Evolutionary conservation across 2,797 vertebrate genomes (phyloP).

Genomic region (Sebastes vulpes): DNA sequence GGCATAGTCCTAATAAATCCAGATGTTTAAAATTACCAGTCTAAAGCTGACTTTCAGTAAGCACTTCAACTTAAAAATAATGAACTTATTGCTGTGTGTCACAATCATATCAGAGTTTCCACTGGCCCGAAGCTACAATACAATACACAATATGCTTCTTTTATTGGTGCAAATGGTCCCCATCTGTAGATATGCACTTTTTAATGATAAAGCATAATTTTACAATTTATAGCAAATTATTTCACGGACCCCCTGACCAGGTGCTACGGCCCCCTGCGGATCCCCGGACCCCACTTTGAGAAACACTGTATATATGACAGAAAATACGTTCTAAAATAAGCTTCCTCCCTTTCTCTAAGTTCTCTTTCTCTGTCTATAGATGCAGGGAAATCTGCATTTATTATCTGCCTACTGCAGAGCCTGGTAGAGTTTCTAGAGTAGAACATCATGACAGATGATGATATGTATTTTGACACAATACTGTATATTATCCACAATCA

Average conservation of each 20-base stretch:
- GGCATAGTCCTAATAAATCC: not conserved
- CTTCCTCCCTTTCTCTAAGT: not conserved
- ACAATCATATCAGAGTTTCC: too few species aligned
- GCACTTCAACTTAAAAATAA: not conserved
- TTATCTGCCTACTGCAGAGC: not conserved
- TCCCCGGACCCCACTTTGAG: too few species aligned
- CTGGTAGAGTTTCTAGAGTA: not conserved
- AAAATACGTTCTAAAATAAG: not conserved
- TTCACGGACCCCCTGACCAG: too few species aligned
- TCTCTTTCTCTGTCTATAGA: not conserved
- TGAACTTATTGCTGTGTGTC: too few species aligned
- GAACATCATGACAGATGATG: not conserved
- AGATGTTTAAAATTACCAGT: not conserved
- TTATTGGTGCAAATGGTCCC: too few species aligned
- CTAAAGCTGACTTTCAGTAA: not conserved
- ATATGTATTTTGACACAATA: conserved; percentile 2
- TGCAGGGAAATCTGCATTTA: conserved; percentile 1
- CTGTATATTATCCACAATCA: conserved; percentile 1
- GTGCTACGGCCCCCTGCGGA: too few species aligned
- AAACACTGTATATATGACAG: not conserved
- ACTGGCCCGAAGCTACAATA: too few species aligned
- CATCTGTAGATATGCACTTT: too few species aligned
- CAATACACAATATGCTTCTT: too few species aligned
- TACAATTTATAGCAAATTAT: too few species aligned
- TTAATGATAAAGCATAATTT: too few species aligned